Conservation (phyloP, 2,113 vertebrate species). For the Tragelaphus buxtoni region DNA sequence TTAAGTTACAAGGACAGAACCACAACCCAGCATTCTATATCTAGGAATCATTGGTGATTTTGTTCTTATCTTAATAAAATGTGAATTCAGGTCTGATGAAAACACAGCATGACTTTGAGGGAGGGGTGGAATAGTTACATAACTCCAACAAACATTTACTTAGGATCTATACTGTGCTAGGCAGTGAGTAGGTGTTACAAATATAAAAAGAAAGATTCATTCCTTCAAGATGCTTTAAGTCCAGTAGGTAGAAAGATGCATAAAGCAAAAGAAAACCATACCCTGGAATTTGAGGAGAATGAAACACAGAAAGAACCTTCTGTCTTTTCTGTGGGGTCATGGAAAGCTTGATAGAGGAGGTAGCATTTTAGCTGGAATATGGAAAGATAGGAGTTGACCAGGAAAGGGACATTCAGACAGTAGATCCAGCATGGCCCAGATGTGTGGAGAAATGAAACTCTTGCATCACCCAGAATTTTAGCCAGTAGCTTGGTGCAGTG, state of each 20-base stretch:
- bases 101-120: slow-evolving; percentile 14
- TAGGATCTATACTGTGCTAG: background rate
- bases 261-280: background rate
- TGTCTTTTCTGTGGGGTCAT: background rate
- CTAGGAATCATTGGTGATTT: background rate
- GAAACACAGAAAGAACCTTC: background rate
- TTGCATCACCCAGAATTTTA: background rate
- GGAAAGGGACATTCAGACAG: background rate
- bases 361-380: background rate
- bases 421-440: background rate
- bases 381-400: background rate
- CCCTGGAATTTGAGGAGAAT: background rate
- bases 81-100: slow-evolving; percentile 6
- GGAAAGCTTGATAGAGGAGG: background rate
- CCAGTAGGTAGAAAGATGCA: background rate
- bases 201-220: background rate
- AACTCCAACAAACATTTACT: background rate
- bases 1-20: slow-evolving; percentile 22
- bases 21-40: background rate
- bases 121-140: background rate
- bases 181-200: background rate
- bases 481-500: rapidly evolving
- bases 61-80: slow-evolving; percentile 20
- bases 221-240: background rate
- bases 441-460: background rate